A percentile compares a stretch with the other conserved stretches of the same genome.
Evolutionary conservation across 2,888 invertebrate genomes (phyloP).

Genomic region (Pteria penguin): DNA sequence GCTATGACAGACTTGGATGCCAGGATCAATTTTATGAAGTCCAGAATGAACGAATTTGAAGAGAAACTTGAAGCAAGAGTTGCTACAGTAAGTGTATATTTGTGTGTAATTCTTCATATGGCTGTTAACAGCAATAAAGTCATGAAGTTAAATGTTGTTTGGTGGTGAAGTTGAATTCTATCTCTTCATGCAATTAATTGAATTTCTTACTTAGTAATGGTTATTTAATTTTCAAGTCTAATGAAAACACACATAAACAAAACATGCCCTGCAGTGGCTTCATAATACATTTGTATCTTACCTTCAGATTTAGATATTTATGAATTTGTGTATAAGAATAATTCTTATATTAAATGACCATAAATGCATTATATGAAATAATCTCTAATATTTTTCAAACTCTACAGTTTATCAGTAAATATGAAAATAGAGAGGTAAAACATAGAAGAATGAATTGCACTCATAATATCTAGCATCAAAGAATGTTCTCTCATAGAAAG

Average conservation of each 20-base stretch:
- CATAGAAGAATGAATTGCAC: no score
- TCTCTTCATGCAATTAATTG: neutral
- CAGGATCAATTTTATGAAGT: slow-evolving; percentile 64
- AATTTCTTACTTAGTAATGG: neutral
- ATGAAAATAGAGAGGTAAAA: slow-evolving; percentile 21
- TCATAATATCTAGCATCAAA: no score
- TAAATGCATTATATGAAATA: neutral
- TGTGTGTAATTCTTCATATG: no score
- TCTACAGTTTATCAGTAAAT: slow-evolving; percentile 13
- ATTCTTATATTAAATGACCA: neutral
- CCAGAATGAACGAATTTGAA: slow-evolving; percentile 64
- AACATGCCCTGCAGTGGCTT: neutral
- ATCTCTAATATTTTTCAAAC: neutral
- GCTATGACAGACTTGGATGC: slow-evolving; percentile 75
- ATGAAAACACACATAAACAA: neutral
- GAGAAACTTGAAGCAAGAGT: slow-evolving; percentile 68
- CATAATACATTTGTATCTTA: neutral
- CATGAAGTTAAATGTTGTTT: neutral
- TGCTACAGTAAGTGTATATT: slow-evolving; percentile 63
- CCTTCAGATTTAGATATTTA: neutral
- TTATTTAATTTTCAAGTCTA: neutral
- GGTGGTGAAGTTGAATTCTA: neutral
- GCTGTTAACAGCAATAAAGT: neutral
- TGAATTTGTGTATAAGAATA: neutral
- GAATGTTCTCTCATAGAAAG: no score